Conservation (phyloP, 1,140 invertebrate genomes). For the Mactra quadrangularis region DNA sequence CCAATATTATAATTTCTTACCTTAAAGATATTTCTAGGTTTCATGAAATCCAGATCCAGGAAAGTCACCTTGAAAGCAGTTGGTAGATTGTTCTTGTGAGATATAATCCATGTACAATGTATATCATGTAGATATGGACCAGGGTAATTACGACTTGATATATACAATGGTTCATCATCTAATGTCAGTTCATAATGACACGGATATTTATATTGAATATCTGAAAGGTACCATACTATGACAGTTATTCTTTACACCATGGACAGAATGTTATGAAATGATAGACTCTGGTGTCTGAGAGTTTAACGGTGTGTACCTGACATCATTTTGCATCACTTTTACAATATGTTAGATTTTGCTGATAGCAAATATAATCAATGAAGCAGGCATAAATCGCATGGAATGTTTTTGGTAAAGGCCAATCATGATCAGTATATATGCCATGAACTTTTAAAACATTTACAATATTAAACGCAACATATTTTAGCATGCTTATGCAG, state of each 20-base stretch:
- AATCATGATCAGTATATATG: too few relatives aligned
- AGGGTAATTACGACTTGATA: conserved; percentile 12
- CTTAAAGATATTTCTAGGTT: background rate
- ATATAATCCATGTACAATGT: conserved; percentile 9
- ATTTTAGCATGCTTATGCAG: too few relatives aligned
- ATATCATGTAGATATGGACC: background rate
- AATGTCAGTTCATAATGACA: conserved; percentile 10
- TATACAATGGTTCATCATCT: background rate
- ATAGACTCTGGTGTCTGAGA: background rate
- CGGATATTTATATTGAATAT: background rate
- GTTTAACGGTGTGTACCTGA: background rate
- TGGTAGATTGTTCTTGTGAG: background rate
- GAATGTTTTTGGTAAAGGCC: too few relatives aligned
- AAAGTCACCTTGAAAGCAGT: background rate
- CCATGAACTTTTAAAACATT: too few relatives aligned
- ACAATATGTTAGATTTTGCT: background rate
- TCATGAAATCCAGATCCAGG: background rate
- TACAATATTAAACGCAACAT: too few relatives aligned
- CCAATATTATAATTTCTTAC: too few relatives aligned
- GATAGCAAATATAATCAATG: too few relatives aligned
- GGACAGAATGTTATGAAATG: background rate
- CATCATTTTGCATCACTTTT: background rate
- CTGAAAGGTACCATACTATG: background rate
- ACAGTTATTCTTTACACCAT: background rate
- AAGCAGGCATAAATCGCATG: too few relatives aligned